These are phyloP conservation scores for Graptemys geographica DNA, from an alignment of 2,797 vertebrate species.

Conservation along the genomic window DNA sequence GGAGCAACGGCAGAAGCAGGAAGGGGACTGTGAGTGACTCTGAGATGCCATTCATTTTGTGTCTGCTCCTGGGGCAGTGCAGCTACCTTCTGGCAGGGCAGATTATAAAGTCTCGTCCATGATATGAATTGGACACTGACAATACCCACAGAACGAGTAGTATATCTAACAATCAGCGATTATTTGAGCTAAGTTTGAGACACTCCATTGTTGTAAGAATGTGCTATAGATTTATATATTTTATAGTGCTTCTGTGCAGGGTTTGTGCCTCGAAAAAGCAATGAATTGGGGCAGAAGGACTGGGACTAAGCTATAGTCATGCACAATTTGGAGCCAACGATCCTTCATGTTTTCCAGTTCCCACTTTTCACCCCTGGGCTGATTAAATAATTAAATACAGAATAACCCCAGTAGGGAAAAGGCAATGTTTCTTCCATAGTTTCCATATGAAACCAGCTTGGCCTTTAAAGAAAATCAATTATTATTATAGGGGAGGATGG, in stretches of 20 bases:
- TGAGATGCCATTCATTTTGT: not conserved
- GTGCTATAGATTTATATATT: slow-evolving; percentile 35
- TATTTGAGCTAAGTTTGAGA: not conserved
- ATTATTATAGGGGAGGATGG: not conserved
- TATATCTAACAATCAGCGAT: not conserved
- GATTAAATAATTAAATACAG: slow-evolving; percentile 29
- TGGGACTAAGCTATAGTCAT: not conserved
- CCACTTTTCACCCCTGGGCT: slow-evolving; percentile 45
- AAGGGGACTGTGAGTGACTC: not conserved
- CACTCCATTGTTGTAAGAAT: slow-evolving; percentile 14
- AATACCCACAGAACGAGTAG: not conserved
- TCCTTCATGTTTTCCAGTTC: slow-evolving; percentile 15
- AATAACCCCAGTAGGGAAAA: not conserved
- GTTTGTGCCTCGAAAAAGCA: slow-evolving; percentile 35
- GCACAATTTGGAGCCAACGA: not conserved
- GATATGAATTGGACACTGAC: not conserved
- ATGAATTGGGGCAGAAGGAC: slow-evolving; percentile 6
- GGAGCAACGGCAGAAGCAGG: not conserved
- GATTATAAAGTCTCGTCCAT: not conserved
- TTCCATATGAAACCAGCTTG: not conserved
- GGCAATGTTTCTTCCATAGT: not conserved
- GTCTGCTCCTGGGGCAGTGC: not conserved
- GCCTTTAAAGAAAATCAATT: not conserved
- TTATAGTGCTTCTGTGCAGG: slow-evolving; percentile 38
- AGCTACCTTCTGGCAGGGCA: accelerated